phyloP scores from a whole-genome alignment of 2,113 vertebrate genomes.

The Lagopus leucura region DNA sequence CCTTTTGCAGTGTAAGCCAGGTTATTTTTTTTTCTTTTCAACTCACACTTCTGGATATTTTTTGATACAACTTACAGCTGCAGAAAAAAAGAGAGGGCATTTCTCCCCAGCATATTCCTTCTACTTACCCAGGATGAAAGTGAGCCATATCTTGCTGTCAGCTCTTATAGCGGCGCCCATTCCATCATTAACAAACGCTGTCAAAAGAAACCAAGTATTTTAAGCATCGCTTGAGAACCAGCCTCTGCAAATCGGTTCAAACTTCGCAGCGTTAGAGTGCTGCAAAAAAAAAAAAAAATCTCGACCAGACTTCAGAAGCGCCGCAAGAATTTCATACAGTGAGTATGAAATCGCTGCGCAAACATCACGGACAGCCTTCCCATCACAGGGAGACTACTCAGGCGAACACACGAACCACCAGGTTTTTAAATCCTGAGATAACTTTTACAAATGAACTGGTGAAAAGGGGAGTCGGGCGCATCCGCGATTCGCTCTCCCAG shows the following conservation, averaged over 20 bases:
- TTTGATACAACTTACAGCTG: background rate
- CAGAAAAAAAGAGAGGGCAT: background rate
- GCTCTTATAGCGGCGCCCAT: conserved; percentile 7
- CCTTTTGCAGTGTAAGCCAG: background rate
- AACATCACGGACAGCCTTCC: background rate
- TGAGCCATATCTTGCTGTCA: conserved; percentile 65
- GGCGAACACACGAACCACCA: background rate
- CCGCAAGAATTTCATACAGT: background rate
- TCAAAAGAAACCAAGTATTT: background rate
- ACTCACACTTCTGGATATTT: background rate
- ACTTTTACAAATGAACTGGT: background rate
- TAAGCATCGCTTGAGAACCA: background rate
- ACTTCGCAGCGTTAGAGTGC: background rate
- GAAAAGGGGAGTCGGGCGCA: background rate
- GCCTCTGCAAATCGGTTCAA: rapidly evolving
- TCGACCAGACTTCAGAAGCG: background rate
- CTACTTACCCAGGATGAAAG: conserved; percentile 65
- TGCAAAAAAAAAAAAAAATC: background rate
- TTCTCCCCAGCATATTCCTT: rapidly evolving
- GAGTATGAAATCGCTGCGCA: background rate
- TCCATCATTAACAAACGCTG: conserved; percentile 40
- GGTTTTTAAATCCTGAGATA: background rate
- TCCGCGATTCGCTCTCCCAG: background rate
- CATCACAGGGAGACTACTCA: background rate
- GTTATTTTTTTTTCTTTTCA: background rate